Conservation (phyloP, 2,797 vertebrate genomes). For the Chelon labrosus region DNA sequence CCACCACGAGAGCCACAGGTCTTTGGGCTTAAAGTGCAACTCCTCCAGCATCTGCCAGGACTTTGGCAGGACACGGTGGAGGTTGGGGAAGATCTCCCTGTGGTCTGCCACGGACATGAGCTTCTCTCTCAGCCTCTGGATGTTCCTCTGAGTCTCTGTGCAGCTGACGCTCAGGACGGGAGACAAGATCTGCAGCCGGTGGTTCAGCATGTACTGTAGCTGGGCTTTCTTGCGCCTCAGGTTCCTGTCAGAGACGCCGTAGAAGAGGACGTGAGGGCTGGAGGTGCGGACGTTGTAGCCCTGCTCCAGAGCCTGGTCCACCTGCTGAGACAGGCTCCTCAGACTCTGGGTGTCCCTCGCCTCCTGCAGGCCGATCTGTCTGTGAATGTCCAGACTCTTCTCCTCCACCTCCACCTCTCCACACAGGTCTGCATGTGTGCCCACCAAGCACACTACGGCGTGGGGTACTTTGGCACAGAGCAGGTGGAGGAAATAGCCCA, state of each 20-base stretch:
- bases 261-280: slow-evolving; percentile 92
- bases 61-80: slow-evolving; percentile 93
- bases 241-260: slow-evolving; percentile 93
- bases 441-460: slow-evolving; percentile 94
- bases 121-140: slow-evolving; percentile 91
- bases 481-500: slow-evolving; percentile 95
- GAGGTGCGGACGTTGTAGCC: slow-evolving; percentile 90
- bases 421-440: slow-evolving; percentile 94
- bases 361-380: slow-evolving; percentile 94
- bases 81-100: slow-evolving; percentile 95
- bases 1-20: slow-evolving; percentile 98
- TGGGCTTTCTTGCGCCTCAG: slow-evolving; percentile 92
- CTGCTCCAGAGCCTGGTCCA: slow-evolving; percentile 92
- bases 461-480: slow-evolving; percentile 95
- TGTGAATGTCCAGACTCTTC: slow-evolving; percentile 96
- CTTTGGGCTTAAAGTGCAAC: slow-evolving; percentile 92
- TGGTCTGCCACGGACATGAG: slow-evolving; percentile 94
- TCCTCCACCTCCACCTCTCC: slow-evolving; percentile 91
- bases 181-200: slow-evolving; percentile 94
- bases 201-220: slow-evolving; percentile 94
- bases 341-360: slow-evolving; percentile 87
- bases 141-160: slow-evolving; percentile 80
- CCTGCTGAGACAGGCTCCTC: slow-evolving; percentile 85
- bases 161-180: slow-evolving; percentile 93
- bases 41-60: slow-evolving; percentile 99